Evolutionary conservation across 2,113 vertebrate species (phyloP), one percentile per base, ranked within the genome.

Genomic region (Climacteris rufus): DNA sequence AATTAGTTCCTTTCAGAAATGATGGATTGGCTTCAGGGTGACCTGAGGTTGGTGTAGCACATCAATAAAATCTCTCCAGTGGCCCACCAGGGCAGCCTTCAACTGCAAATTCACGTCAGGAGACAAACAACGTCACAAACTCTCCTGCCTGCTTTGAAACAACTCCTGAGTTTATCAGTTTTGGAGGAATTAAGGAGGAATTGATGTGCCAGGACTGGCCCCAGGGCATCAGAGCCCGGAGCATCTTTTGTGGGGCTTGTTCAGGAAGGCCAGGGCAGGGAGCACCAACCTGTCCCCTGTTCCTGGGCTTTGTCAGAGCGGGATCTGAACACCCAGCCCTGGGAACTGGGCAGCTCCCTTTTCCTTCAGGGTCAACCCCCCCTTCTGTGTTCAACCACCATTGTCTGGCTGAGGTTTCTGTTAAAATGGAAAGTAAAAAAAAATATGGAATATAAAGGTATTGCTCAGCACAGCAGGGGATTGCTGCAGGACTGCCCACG

Each of bases 381-480:
- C 15, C 24, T 75, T 40, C 75, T 33, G 31, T 4, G 15, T 56
- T 40, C 27, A 49, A 44, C 8, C 52, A 33, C 19, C 13, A 0
- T 3, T 3, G 21, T 23, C 76, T 39, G 20, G 18, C 17, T 31
- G 63, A 60, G 60, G 13, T 52, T 89, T 27, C 35, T 33, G 22
- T 64, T 33, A 10, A 54, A 83, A 40, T 0, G 3, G n/a, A 17
- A 53, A 63, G 24, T 14, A 7, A 19, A 27, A 47, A 23, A 39
- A 2, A 3, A 10, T 1, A 2, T 22, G 35, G 53, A 7, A 25
- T 44, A 7, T 7, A 6, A 30, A 52, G 25, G 1, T 4, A 2
- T 4, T 37, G 9, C 81, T 31, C 13, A 24, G 6, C 9, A 1
- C 7, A 14, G 37, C 64, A 45, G 40, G 4, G 18, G 27, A 8